Evolutionary conservation across 2,888 invertebrate genomes (phyloP).

Genomic region (Thalpophila matura): DNA sequence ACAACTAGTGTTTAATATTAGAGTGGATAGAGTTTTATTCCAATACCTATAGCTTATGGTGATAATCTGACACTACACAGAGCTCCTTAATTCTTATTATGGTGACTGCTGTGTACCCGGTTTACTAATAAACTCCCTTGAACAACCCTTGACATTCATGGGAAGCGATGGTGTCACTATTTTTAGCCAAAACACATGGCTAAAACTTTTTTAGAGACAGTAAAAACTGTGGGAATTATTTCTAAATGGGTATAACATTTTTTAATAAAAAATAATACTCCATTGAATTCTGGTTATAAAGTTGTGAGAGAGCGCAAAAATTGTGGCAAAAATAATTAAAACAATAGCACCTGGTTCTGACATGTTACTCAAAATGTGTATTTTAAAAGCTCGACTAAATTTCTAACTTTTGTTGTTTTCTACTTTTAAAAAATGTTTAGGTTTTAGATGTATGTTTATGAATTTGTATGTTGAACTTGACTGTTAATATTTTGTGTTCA

Average conservation of each 20-base stretch:
- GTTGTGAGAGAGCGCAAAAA: background rate
- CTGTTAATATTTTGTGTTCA: too few species aligned
- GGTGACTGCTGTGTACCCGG: too few species aligned
- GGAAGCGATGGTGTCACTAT: conserved; percentile 7
- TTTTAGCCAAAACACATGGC: conserved; percentile 47
- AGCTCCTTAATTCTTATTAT: background rate
- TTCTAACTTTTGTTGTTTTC: background rate
- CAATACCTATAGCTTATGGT: too few species aligned
- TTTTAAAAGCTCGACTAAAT: background rate
- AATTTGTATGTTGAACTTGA: too few species aligned
- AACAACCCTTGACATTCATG: conserved; percentile 2
- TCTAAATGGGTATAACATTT: conserved; percentile 11
- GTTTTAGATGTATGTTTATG: background rate
- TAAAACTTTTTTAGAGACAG: conserved; percentile 13
- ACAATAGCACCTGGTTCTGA: background rate
- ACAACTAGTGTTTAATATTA: too few species aligned
- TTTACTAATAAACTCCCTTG: conserved; percentile 2
- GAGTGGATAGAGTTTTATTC: too few species aligned
- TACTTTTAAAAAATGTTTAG: background rate
- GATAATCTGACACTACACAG: too few species aligned
- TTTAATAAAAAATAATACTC: background rate
- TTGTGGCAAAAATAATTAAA: background rate
- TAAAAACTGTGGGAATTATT: conserved; percentile 36
- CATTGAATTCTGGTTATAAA: background rate
- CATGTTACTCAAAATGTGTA: background rate